Evolutionary conservation across 2,797 vertebrate species (phyloP), one percentile per base, ranked within the genome.

Genomic region (Ctenopoma multispine): DNA sequence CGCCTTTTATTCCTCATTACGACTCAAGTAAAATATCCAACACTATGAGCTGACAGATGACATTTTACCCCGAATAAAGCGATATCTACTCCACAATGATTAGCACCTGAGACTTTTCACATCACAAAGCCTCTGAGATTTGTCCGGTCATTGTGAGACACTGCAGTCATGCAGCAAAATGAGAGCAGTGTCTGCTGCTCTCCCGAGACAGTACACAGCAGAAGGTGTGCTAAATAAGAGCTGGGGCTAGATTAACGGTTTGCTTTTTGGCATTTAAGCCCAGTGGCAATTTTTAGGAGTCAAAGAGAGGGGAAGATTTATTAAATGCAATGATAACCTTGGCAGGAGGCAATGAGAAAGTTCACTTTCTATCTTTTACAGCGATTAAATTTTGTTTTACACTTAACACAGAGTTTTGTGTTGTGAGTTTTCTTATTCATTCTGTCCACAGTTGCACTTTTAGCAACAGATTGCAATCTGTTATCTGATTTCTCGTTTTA

Each of bases 151-250:
- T 40, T 53, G 81, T 68, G 1, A 64, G 69, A 89, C 82, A 63
- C 88, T 72, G 87, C 90, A 91, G 89, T 84, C 89, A 86, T 90
- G 88, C 90, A 90, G 87, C 88, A 90, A 84, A 89, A 82, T 29
- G 60, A 80, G 81, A 88, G 74, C 85, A 49, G 47, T 77, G 72
- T 67, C 75, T 76, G 49, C 69, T 47, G 75, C 82, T 87, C 83
- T 60, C 80, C 79, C 3, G 77, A 82, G 86, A 85, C 80, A n/a
- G 70, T 0, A 20, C 69, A 65, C 40, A 82, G 79, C 80, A 80
- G 75, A 69, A 74, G 72, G 72, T n/a, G 43, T 47, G 54, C 75
- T 69, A 73, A 89, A 86, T 63, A 75, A 79, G 41, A 83, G 59
- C 63, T n/a, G n/a, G 57, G 75, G 70, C 46, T 54, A 58, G 63